Conservation (phyloP, 2,797 vertebrate genomes). For the Manis pentadactyla region DNA sequence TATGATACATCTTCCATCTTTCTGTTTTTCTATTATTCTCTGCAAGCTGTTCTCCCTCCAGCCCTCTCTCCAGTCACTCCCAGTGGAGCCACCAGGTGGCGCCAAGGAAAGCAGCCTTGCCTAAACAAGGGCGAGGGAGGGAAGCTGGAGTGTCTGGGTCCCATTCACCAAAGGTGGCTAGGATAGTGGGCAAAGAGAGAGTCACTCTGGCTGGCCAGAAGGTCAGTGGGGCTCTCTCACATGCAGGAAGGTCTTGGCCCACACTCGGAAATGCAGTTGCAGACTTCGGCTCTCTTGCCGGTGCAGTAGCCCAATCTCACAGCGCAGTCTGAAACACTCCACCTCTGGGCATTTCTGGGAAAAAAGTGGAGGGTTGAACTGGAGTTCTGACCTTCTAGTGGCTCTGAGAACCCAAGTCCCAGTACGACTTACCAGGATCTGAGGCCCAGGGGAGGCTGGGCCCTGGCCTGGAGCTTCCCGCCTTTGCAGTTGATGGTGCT, state of each 20-base stretch:
- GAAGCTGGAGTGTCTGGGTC: not conserved
- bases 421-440: slow-evolving; percentile 79
- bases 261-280: slow-evolving; percentile 91
- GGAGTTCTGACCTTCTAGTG: not conserved
- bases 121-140: not conserved
- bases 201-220: not conserved
- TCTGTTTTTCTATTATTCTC: not conserved
- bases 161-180: not conserved
- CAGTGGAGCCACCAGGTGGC: slow-evolving; percentile 62
- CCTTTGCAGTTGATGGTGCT: slow-evolving; percentile 76
- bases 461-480: slow-evolving; percentile 69
- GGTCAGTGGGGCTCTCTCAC: slow-evolving; percentile 83
- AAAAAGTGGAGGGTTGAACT: not conserved
- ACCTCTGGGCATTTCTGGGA: slow-evolving; percentile 91
- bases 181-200: not conserved
- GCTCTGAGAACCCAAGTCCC: not conserved
- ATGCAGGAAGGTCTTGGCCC: slow-evolving; percentile 92
- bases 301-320: slow-evolving; percentile 91
- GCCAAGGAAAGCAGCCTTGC: not conserved
- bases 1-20: not conserved
- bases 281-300: slow-evolving; percentile 91
- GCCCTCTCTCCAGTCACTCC: not conserved
- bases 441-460: slow-evolving; percentile 24
- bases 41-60: not conserved
- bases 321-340: slow-evolving; percentile 92